A percentile compares a stretch with the other conserved stretches of the same genome.
phyloP scores from a whole-genome alignment of 2,113 vertebrate genomes.

The Eurystomus gularis region DNA sequence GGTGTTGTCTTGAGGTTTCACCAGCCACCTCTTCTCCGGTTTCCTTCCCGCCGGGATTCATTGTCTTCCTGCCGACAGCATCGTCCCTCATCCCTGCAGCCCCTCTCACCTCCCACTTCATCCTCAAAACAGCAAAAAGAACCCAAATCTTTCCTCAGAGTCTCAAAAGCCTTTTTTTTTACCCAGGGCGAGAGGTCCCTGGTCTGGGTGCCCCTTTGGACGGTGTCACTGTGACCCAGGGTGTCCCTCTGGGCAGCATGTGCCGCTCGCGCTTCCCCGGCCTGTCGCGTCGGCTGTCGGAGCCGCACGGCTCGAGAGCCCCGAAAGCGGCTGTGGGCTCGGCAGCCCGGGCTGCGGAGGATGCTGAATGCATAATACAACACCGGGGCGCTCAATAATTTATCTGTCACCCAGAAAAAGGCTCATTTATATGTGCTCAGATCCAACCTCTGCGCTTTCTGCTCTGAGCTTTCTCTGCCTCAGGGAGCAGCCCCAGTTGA shows the following conservation, averaged over 20 bases:
- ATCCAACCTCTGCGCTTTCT: background rate
- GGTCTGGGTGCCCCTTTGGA: background rate
- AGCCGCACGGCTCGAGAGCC: background rate
- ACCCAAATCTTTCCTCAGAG: too few species aligned
- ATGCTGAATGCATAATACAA: background rate
- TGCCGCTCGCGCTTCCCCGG: accelerated
- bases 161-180: background rate
- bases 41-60: background rate
- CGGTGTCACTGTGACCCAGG: accelerated
- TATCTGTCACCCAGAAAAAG: constrained; percentile 26
- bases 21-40: accelerated
- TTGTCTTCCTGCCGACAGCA: accelerated
- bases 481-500: background rate
- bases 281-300: background rate
- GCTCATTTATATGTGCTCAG: background rate
- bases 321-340: background rate
- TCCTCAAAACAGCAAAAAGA: background rate
- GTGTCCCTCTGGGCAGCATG: background rate
- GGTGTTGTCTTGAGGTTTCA: background rate
- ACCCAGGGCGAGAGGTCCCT: background rate
- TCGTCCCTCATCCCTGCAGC: background rate
- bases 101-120: accelerated
- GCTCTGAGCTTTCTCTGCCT: background rate
- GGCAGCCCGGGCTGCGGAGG: background rate
- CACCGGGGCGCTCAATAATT: background rate